Conservation (phyloP, 2,113 vertebrate species). For the Hiodon tergisus region DNA sequence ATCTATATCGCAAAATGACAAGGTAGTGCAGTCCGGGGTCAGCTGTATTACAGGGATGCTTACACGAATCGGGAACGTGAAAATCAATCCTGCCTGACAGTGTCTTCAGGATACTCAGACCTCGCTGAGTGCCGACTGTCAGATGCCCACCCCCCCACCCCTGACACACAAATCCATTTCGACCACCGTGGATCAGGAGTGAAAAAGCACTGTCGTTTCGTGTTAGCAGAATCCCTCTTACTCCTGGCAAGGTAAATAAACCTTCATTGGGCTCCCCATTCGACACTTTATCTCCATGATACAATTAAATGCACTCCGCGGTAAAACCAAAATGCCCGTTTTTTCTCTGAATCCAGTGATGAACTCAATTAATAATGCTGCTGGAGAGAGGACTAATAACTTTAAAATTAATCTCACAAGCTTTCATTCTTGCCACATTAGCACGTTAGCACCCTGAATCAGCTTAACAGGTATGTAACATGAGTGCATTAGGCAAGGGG, state of each 20-base stretch:
- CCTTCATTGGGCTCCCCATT: conserved; percentile 35
- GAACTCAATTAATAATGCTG: no score
- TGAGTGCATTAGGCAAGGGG: no score
- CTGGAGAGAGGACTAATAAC: no score
- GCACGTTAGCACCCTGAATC: no score
- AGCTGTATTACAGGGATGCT: conserved; percentile 90
- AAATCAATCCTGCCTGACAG: conserved; percentile 96
- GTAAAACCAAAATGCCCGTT: no score
- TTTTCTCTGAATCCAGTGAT: no score
- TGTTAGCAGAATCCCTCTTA: conserved; percentile 67
- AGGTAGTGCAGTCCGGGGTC: conserved; percentile 85
- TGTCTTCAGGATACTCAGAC: conserved; percentile 90
- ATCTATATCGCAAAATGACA: conserved; percentile 90
- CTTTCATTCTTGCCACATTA: no score
- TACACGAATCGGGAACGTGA: conserved; percentile 77
- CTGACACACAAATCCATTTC: conserved; percentile 18
- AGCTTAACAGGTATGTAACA: no score
- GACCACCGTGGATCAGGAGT: conserved; percentile 59
- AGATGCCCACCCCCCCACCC: conserved; percentile 42
- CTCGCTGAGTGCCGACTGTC: conserved; percentile 78
- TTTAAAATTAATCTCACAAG: no score
- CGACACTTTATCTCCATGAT: conserved; percentile 66
- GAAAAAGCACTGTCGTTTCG: conserved; percentile 74
- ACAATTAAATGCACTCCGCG: background rate
- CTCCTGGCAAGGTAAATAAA: conserved; percentile 68